These are phyloP conservation scores for Acronicta psi DNA, from an alignment of 2,888 invertebrate genomes.

Conservation along the genomic window DNA sequence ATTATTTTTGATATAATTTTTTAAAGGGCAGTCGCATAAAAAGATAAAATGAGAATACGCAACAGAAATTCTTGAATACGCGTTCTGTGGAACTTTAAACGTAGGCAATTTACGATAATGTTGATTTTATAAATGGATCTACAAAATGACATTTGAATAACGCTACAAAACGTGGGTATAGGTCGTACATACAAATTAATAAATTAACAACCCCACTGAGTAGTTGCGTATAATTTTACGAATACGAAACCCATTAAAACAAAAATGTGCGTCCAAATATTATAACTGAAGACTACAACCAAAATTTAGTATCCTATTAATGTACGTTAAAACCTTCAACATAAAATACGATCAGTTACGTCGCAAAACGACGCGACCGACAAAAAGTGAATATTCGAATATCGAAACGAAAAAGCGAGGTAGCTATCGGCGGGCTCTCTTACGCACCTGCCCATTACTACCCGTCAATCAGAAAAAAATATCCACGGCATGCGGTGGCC, in stretches of 20 bases:
- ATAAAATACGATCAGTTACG: slow-evolving; percentile 68
- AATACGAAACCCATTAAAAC: slow-evolving; percentile 21
- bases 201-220: slow-evolving; percentile 21
- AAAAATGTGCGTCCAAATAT: slow-evolving; percentile 16
- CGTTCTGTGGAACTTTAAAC: slow-evolving; percentile 23
- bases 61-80: slow-evolving; percentile 37
- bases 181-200: slow-evolving; percentile 35
- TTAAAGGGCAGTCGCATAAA: slow-evolving; percentile 42
- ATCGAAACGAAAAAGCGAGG: slow-evolving; percentile 82
- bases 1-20: slow-evolving; percentile 38
- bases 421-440: slow-evolving; percentile 81
- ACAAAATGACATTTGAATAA: slow-evolving; percentile 26
- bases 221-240: slow-evolving; percentile 3
- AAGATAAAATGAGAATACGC: slow-evolving; percentile 39
- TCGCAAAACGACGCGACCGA: slow-evolving; percentile 76
- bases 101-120: slow-evolving; percentile 29
- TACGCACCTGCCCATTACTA: slow-evolving; percentile 88
- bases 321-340: slow-evolving; percentile 67
- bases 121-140: slow-evolving; percentile 33
- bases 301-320: slow-evolving; percentile 70
- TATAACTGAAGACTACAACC: slow-evolving; percentile 38
- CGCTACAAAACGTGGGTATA: slow-evolving; percentile 8
- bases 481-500: slow-evolving; percentile 85
- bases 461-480: slow-evolving; percentile 88
- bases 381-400: slow-evolving; percentile 77